phyloP scores from a whole-genome alignment of 2,888 invertebrate genomes.

The Beris morrisii region DNA sequence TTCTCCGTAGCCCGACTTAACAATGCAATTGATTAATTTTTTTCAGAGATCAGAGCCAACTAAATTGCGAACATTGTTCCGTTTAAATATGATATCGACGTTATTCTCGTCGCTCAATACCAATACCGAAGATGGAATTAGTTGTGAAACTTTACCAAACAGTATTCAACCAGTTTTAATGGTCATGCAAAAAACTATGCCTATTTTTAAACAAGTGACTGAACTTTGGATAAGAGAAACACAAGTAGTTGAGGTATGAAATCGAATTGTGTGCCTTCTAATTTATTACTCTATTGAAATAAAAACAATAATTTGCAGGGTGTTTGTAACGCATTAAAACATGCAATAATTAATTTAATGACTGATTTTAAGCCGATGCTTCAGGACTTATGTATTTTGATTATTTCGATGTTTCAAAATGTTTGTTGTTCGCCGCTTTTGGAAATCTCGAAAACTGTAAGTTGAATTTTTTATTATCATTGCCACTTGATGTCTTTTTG shows the following conservation, averaged over 20 bases:
- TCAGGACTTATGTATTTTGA: constrained; percentile 68
- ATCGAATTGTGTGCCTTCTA: constrained; percentile 23
- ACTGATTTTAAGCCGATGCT: constrained; percentile 70
- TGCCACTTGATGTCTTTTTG: background rate
- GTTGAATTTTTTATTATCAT: constrained; percentile 41
- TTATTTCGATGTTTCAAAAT: constrained; percentile 67
- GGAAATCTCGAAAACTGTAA: constrained; percentile 74
- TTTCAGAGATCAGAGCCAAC: constrained; percentile 58
- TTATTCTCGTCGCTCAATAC: constrained; percentile 65
- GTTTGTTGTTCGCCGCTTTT: constrained; percentile 71
- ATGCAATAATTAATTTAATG: constrained; percentile 70
- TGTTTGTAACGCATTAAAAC: constrained; percentile 73
- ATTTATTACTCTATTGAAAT: constrained; percentile 37
- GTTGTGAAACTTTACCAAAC: constrained; percentile 49
- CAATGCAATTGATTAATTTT: constrained; percentile 5
- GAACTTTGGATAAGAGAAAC: constrained; percentile 66
- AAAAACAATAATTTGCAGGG: constrained; percentile 59
- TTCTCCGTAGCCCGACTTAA: background rate
- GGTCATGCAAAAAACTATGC: constrained; percentile 65
- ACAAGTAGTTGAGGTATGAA: constrained; percentile 64
- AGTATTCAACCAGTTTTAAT: constrained; percentile 61
- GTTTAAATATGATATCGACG: constrained; percentile 69
- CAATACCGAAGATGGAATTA: constrained; percentile 55
- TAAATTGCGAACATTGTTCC: constrained; percentile 61
- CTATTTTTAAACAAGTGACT: constrained; percentile 63